Evolutionary conservation across 2,888 invertebrate species (phyloP), one percentile per base, ranked within the genome.

Genomic region (Sphaerophoria taeniata): DNA sequence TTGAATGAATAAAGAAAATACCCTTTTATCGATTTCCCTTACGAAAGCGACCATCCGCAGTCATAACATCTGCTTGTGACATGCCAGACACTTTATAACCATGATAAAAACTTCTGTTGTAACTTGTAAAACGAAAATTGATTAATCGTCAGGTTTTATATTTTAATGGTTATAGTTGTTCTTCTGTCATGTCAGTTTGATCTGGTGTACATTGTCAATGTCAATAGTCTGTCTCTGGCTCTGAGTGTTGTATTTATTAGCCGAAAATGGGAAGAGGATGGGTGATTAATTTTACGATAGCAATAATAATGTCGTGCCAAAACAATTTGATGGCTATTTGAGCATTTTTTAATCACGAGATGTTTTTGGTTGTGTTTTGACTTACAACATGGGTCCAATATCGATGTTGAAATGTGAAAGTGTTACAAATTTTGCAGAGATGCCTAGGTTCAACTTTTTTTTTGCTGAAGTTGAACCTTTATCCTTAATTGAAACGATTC

Each of bases 81-180:
- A 65, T 47, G 34, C n/a, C 63, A 12, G 16, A 34, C 63, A 65
- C 39, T 65, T 65, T 65, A n/a, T n/a, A n/a, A n/a, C n/a, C n/a
- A n/a, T n/a, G 7, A 43, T 9, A 34, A 36, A 67, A 76, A 81
- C 47, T 76, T 71, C 71, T 58, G 76, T 76, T 76, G 76, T 81
- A 24, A 67, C 81, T 81, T 81, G 81, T 81, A 71, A 72, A 81
- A 81, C 81, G 76, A 76, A 53, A 76, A 81, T 81, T 81, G 47
- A 65, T 65, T 65, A 65, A 65, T 65, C 47, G 34, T 65, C 49
- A 65, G 63, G 63, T 49, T 60, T 49, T 34, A 49, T 63, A 49
- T 63, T 65, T 65, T n/a, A n/a, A n/a, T n/a, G n/a, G n/a, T 65
- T 65, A 65, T 65, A 49, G 63, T 49, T 6, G 34, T 65, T 63